Base-by-base conservation (phyloP, 2,888 invertebrate genomes). In the Orchesellides sinensis region DNA sequence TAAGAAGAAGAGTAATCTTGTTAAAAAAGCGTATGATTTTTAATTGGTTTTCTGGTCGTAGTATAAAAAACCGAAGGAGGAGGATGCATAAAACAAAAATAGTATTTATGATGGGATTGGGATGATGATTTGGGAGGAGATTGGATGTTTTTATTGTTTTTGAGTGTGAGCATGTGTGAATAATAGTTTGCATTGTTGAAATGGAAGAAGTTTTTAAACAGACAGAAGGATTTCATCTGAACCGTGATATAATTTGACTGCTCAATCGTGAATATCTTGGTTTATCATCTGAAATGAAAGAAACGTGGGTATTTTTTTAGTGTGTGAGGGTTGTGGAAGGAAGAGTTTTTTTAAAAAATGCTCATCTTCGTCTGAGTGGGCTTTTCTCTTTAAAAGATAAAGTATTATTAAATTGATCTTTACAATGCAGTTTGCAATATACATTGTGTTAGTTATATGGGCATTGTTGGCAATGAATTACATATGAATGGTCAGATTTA, bases 241-340 rank as follows among this genome's bases (percentile, higher is more conserved):
- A 79, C 70, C 79, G 79, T 79, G 79, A 70, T 70, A 52, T 63
- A 70, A 79, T 70, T 79, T 73, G 52, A 14, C 79, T 79, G 79
- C 79, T 79, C 47, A 79, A n/a, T 79, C 79, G 79, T 79, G 79
- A 79, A 79, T 79, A 79, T 79, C 79, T 35, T 25, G 40, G 49
- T 52, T 61, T 23, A 10, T 23, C 29, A 63, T 74, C 74, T 52
- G 23, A 21, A 19, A 74, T n/a, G 52, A 65, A 27, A 56, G 56
- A 14, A 70, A 45, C 27, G 49, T 29, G 47, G 35, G 14, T 52
- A 6, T n/a, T n/a, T n/a, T n/a, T n/a, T n/a, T n/a, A n/a, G n/a
- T n/a, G n/a, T n/a, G n/a, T n/a, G n/a, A n/a, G n/a, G n/a, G n/a
- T n/a, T n/a, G n/a, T n/a, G n/a, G n/a, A n/a, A n/a, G n/a, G n/a